Evolutionary conservation across 2,113 vertebrate species (phyloP).

Genomic region (Mobula birostris): DNA sequence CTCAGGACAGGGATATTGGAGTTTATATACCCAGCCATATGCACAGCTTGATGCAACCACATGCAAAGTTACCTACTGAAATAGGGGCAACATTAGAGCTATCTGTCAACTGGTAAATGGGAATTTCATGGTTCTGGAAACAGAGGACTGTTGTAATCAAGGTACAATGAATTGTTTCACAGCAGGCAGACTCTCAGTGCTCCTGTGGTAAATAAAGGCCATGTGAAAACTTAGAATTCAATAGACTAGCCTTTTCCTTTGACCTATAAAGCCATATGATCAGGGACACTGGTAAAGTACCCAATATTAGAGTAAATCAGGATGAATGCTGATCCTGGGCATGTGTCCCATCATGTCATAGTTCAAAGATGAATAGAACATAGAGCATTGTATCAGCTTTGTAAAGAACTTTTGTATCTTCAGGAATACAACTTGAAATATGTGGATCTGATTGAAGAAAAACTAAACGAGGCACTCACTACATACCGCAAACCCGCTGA

Average conservation of each 20-base stretch:
- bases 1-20: too few relatives aligned
- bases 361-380: not conserved
- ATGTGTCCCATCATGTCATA: not conserved
- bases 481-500: constrained; percentile 94
- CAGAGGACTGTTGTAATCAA: not conserved
- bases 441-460: constrained; percentile 91
- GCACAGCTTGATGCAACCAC: too few relatives aligned
- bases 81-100: too few relatives aligned
- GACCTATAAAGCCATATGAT: not conserved
- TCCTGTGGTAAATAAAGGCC: not conserved
- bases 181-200: not conserved
- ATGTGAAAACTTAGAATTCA: not conserved
- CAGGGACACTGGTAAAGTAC: not conserved
- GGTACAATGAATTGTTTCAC: not conserved
- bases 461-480: constrained; percentile 94
- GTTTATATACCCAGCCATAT: too few relatives aligned
- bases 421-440: constrained; percentile 97
- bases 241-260: too few relatives aligned
- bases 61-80: too few relatives aligned
- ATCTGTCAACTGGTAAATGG: too few relatives aligned
- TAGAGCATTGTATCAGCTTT: not conserved
- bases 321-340: not conserved
- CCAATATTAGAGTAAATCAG: too few relatives aligned
- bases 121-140: too few relatives aligned
- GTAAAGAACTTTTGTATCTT: constrained; percentile 27